Percentiles rank a stretch among this genome's conserved stretches.
These are phyloP conservation scores for Onychostruthus taczanowskii DNA, from an alignment of 2,113 vertebrate species.

Conservation along the genomic window DNA sequence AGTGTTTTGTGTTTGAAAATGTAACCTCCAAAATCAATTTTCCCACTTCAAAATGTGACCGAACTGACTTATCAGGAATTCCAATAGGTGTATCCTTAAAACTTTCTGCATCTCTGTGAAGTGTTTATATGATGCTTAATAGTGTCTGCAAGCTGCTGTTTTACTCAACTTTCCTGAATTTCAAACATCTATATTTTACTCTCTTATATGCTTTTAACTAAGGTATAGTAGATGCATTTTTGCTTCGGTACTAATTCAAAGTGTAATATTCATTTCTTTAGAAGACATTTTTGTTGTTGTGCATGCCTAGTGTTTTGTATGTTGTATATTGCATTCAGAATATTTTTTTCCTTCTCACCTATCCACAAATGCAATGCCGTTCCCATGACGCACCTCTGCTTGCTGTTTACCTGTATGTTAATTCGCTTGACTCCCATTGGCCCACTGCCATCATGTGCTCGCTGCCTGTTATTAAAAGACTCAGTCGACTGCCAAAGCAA, in stretches of 20 bases:
- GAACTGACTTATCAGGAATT: constrained; percentile 81
- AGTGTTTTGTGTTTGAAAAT: constrained; percentile 4
- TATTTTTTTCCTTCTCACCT: constrained; percentile 99
- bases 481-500: constrained; percentile 99
- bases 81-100: constrained; percentile 61
- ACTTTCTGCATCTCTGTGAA: constrained; percentile 76
- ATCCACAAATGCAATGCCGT: constrained; percentile 99
- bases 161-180: constrained; percentile 86
- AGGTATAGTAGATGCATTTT: constrained; percentile 88
- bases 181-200: constrained; percentile 88
- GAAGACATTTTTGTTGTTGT: constrained; percentile 98
- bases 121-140: constrained; percentile 79
- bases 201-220: constrained; percentile 90
- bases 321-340: constrained; percentile 99
- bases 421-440: constrained; percentile 99
- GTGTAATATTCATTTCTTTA: constrained; percentile 90
- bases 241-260: constrained; percentile 94
- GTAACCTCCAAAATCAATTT: constrained; percentile 2
- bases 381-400: constrained; percentile 99
- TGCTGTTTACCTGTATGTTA: constrained; percentile 99
- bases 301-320: constrained; percentile 99
- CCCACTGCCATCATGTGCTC: constrained; percentile 99
- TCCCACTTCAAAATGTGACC: neutral
- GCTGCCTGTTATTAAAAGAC: constrained; percentile 99
- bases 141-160: constrained; percentile 84